Evolutionary conservation across 2,113 vertebrate species (phyloP).

Genomic region (Corynorhinus townsendii): DNA sequence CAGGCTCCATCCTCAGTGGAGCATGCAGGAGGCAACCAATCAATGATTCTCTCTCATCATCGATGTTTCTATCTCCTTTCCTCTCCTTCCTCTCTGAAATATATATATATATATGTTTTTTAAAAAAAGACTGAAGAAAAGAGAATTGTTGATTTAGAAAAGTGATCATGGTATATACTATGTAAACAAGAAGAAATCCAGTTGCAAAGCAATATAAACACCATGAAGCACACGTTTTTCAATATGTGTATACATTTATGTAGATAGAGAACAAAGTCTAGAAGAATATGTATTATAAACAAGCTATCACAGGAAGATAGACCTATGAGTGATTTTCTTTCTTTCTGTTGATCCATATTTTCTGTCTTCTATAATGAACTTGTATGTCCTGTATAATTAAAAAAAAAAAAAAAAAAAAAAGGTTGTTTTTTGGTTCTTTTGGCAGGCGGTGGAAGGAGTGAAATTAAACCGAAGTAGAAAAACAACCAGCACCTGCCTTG

Average conservation of each 20-base stretch:
- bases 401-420: too few species aligned
- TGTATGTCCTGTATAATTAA: not conserved
- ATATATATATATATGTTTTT: too few species aligned
- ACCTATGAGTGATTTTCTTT: not conserved
- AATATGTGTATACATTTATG: not conserved
- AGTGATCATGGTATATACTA: not conserved
- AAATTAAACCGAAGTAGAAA: slow-evolving; percentile 8
- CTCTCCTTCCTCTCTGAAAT: too few species aligned
- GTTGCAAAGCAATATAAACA: not conserved
- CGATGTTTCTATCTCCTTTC: too few species aligned
- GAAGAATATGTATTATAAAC: not conserved
- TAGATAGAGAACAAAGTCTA: not conserved
- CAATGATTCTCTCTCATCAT: too few species aligned
- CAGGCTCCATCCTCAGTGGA: too few species aligned
- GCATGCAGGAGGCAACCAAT: too few species aligned
- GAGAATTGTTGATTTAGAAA: not conserved
- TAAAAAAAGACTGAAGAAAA: not conserved
- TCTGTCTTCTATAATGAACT: not conserved
- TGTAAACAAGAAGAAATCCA: slow-evolving; percentile 10
- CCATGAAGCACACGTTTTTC: not conserved
- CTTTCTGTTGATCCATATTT: not conserved
- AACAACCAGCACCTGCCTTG: not conserved
- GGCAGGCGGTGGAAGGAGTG: not conserved
- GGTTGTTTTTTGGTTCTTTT: not conserved
- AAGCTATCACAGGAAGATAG: not conserved